Percentiles rank a stretch among this genome's conserved stretches.
Evolutionary conservation across 2,888 invertebrate species (phyloP).

Genomic region (Tinea semifulvella): DNA sequence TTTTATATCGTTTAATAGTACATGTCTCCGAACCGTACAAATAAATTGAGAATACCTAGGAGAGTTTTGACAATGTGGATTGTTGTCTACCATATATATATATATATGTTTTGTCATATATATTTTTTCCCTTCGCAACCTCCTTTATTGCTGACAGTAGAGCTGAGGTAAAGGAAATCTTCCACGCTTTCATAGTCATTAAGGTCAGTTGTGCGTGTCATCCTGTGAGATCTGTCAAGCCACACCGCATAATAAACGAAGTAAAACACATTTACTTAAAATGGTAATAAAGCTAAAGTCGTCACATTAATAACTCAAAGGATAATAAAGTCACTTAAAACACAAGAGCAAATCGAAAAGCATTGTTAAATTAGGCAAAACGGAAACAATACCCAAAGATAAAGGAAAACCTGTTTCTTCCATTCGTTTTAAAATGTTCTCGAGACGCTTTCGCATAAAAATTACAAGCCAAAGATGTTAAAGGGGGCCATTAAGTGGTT

Average conservation of each 20-base stretch:
- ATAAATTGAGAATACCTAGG: too few species aligned
- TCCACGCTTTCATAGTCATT: too few species aligned
- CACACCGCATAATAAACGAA: background rate
- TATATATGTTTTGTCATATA: too few species aligned
- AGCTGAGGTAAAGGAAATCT: too few species aligned
- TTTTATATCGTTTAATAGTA: too few species aligned
- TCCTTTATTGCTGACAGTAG: too few species aligned
- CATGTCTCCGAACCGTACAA: too few species aligned
- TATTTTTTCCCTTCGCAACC: too few species aligned
- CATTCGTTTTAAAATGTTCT: slow-evolving; percentile 32
- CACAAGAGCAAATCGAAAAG: slow-evolving; percentile 10
- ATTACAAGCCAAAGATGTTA: slow-evolving; percentile 9
- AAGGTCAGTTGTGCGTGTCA: too few species aligned
- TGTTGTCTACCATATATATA: too few species aligned
- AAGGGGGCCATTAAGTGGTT: background rate
- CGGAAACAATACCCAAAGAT: slow-evolving; percentile 13
- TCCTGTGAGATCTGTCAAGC: too few species aligned
- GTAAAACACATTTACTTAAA: background rate
- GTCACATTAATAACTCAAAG: slow-evolving; percentile 3
- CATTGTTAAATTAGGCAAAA: slow-evolving; percentile 13
- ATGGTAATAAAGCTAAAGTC: background rate
- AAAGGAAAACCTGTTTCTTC: slow-evolving; percentile 10
- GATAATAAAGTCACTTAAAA: background rate
- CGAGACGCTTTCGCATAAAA: slow-evolving; percentile 18
- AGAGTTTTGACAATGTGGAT: too few species aligned